Base-by-base conservation (phyloP, 2,888 invertebrate genomes). In the Eilema caniola region DNA sequence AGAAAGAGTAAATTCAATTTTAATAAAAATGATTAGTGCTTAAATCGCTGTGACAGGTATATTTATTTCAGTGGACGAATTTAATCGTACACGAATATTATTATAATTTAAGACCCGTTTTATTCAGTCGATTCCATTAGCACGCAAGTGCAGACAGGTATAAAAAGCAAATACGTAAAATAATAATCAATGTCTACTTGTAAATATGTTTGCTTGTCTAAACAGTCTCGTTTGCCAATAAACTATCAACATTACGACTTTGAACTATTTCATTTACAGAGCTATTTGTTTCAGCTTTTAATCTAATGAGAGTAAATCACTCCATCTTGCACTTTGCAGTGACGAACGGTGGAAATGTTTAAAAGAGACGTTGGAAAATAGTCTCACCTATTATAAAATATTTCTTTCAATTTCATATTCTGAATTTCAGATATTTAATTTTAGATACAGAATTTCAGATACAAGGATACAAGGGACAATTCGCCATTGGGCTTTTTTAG, bases 161-260 rank as follows among this genome's bases (percentile, higher is more conserved):
- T 57, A 67, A 66, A 47, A 33, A 67, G 66, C 41, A 28, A 23
- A 53, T 8, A 28, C 57, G 23, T 33, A 70, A 66, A 56, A 65
- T 47, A 56, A 31, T 71, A 63, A 71, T 72, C 57, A 65, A 31
- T 56, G 37, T 65, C 53, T 65, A 24, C 8, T 66, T 41, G 41
- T 60, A 66, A 10, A 33, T 16, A 64, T 64, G 28, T 57, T 31
- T 57, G 66, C n/a, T n/a, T 41, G 37, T 60, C 41, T 66, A 66
- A 66, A 76, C 69, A 69, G 69, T 62, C 53, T 23, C 60, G 53
- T 67, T 75, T 64, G 70, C 77, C 77, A 76, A 81, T 81, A 76
- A 79, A 77, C 69, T 77, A 69, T 79, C 69, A 66, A 75, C 71
- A 74, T 72, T 80, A 74, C 63, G 69, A 71, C 69, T 73, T 80